Percentiles rank a stretch among this genome's conserved stretches.
phyloP scores from a whole-genome alignment of 1,140 invertebrate genomes.

The Scaptomyza graminum region DNA sequence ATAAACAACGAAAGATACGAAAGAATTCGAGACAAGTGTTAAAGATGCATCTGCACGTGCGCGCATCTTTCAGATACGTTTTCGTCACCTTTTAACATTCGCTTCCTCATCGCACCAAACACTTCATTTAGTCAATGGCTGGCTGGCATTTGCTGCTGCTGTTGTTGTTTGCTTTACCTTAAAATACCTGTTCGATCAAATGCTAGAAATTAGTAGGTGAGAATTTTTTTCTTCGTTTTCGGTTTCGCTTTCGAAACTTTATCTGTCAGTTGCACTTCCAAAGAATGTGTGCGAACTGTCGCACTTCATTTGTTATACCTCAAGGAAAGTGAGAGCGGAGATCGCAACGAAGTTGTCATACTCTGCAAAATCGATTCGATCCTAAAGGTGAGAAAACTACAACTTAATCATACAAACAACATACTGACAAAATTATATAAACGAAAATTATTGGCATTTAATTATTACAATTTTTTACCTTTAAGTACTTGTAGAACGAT shows the following conservation, averaged over 20 bases:
- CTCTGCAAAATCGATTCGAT: neutral
- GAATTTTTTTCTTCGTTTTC: slow-evolving; percentile 45
- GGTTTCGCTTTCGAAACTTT: slow-evolving; percentile 40
- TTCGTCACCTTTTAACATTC: slow-evolving; percentile 38
- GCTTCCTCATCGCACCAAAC: slow-evolving; percentile 60
- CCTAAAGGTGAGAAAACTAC: too few relatives aligned
- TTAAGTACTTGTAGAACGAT: too few relatives aligned
- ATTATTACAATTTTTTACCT: too few relatives aligned
- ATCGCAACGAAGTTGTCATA: neutral
- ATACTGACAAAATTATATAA: too few relatives aligned
- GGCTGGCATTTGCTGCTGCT: slow-evolving; percentile 12
- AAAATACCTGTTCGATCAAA: slow-evolving; percentile 27
- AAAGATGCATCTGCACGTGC: slow-evolving; percentile 50
- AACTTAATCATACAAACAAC: too few relatives aligned
- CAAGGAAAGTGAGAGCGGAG: neutral
- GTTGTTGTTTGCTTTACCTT: slow-evolving; percentile 57
- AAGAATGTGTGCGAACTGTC: slow-evolving; percentile 69
- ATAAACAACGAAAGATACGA: slow-evolving; percentile 46
- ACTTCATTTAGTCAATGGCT: slow-evolving; percentile 16
- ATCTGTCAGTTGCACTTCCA: slow-evolving; percentile 63
- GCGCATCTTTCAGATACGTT: slow-evolving; percentile 59
- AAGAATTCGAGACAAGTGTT: slow-evolving; percentile 41
- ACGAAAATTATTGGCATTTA: too few relatives aligned
- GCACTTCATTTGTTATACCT: slow-evolving; percentile 54
- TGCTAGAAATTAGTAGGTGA: slow-evolving; percentile 68